phyloP scores from a whole-genome alignment of 2,888 invertebrate genomes.

The Brachynemurus nebulosus region DNA sequence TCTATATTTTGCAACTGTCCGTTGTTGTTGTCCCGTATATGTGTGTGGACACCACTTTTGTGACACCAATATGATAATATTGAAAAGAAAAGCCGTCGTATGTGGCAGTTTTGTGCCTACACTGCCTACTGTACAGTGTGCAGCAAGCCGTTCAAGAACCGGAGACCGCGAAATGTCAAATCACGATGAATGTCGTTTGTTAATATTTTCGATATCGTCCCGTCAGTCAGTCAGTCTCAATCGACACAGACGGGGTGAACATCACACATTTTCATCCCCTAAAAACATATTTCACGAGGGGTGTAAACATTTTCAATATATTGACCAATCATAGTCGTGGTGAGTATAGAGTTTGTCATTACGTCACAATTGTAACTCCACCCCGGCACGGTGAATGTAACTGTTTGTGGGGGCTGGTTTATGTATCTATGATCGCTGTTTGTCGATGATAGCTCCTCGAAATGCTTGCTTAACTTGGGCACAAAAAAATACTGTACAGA shows the following conservation, averaged over 20 bases:
- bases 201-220: constrained; percentile 1
- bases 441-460: not conserved
- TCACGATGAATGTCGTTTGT: not conserved
- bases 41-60: not conserved
- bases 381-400: not conserved
- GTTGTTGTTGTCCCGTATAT: no score
- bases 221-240: no score
- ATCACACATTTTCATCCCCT: no score
- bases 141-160: not conserved
- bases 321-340: not conserved
- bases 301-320: not conserved
- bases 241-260: no score
- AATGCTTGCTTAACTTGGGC: no score
- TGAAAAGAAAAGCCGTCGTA: not conserved
- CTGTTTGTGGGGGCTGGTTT: not conserved
- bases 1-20: no score
- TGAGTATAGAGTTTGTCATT: not conserved
- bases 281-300: no score
- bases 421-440: not conserved
- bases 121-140: no score
- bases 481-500: no score
- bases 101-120: not conserved
- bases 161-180: constrained; percentile 1
- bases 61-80: not conserved
- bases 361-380: constrained; percentile 1